phyloP scores from a whole-genome alignment of 2,113 vertebrate species.

The Ptilonorhynchus violaceus region DNA sequence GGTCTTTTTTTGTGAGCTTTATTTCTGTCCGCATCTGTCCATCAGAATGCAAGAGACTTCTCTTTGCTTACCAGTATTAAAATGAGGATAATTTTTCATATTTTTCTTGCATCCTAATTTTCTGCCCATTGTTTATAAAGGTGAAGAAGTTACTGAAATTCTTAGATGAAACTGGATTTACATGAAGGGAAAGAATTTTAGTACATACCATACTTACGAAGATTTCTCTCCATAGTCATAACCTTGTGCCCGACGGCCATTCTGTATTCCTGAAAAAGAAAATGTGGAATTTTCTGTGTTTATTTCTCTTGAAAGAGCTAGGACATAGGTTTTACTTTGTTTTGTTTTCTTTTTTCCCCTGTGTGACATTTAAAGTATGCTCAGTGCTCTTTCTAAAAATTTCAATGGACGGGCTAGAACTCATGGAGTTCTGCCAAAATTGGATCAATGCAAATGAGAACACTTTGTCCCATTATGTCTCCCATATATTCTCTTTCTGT shows the following conservation, averaged over 20 bases:
- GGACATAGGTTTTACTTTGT: neutral
- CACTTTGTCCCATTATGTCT: neutral
- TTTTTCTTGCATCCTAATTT: neutral
- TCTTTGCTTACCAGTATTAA: neutral
- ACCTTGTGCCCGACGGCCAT: neutral
- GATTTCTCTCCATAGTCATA: neutral
- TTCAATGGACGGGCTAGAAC: neutral
- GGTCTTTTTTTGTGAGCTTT: neutral
- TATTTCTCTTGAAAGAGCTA: neutral
- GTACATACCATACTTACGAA: rapidly evolving
- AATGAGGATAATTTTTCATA: neutral
- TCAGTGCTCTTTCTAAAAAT: neutral
- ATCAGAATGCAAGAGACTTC: neutral
- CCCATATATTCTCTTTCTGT: neutral
- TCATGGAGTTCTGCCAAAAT: neutral
- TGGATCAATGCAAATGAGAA: neutral
- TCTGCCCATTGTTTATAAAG: neutral
- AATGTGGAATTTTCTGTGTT: neutral
- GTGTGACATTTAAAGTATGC: neutral
- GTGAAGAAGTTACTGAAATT: neutral
- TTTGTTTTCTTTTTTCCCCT: neutral
- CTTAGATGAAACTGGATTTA: neutral
- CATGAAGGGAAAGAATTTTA: neutral
- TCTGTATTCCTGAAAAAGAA: neutral
- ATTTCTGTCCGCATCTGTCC: neutral